Conservation (phyloP, 30 jellyfish, hydroid and myxozoan genomes). For the Pelagia noctiluca region DNA sequence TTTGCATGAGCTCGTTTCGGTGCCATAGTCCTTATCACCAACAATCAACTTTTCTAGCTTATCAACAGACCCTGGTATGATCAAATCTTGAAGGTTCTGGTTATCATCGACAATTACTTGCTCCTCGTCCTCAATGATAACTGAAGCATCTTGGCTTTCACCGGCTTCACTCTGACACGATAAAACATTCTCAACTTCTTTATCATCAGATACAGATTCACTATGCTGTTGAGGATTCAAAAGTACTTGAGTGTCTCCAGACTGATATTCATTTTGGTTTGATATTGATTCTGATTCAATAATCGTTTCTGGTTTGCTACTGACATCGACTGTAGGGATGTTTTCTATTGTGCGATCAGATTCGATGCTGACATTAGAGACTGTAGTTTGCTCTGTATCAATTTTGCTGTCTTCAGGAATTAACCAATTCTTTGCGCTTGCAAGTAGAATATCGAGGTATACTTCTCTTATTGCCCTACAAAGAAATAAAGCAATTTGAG, state of each 20-base stretch:
- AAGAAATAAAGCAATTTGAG: not conserved
- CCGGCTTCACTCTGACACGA: not conserved
- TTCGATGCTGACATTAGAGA: not conserved
- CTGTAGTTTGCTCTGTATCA: not conserved
- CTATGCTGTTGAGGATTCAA: no score
- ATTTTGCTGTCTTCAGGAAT: not conserved
- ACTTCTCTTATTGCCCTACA: constrained; percentile 52
- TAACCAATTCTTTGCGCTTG: constrained; percentile 32
- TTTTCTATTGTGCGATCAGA: no score
- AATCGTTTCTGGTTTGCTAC: not conserved
- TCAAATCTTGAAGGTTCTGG: not conserved
- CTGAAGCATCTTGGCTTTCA: constrained; percentile 8
- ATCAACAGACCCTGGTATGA: not conserved
- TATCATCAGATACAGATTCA: not conserved
- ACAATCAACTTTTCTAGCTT: not conserved
- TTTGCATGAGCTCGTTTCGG: not conserved
- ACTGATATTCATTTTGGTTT: not conserved
- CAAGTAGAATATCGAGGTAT: constrained; percentile 23
- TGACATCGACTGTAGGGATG: not conserved
- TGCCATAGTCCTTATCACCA: not conserved
- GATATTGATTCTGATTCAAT: not conserved
- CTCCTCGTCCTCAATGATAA: constrained; percentile 20
- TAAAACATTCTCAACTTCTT: not conserved
- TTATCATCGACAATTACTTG: not conserved
- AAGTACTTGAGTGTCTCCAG: no score